Evolutionary conservation across 2,113 vertebrate genomes (phyloP), one percentile per base, ranked within the genome.

Genomic region (Desmodus rotundus): DNA sequence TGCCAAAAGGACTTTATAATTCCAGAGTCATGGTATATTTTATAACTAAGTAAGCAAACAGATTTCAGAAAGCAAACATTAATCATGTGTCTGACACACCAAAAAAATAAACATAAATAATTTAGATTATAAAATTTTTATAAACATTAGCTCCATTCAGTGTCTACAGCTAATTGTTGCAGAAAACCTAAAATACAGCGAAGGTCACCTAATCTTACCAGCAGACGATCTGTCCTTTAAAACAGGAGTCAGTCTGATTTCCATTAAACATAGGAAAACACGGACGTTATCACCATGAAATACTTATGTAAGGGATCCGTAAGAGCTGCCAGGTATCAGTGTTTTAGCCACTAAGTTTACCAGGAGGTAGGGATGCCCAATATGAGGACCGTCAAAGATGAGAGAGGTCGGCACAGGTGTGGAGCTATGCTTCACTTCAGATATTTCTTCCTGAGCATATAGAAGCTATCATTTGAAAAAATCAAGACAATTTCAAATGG

Each of bases 81-180:
- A 76, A 96, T 80, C 74, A 97, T 13, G 38, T 93, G 90, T 50
- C 82, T 97, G 82, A 97, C 81, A 98, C 43, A 97, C 50, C 38
- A 88, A 98, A 97, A 95, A 98, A 98, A 98, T 98, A 98, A 98
- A 96, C 96, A 96, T 95, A 96, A 67, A 93, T 67, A 93, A 87
- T 91, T 93, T 68, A 85, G 72, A 96, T 77, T 96, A 94, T 93
- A 96, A 97, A 97, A 96, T 47, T 88, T 95, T 93, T 96, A 97
- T 88, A 92, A 96, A 97, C 58, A 82, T 91, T 74, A 91, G 91
- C n/a, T 89, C 94, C 89, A 85, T 78, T 77, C 86, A 77, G n/a
- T 31, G n/a, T 80, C 96, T 82, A 94, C 68, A 94, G 82, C 73
- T 83, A 91, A 82, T 12, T 54, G 52, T 41, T 84, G 61, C 63